Evolutionary conservation across 2,888 invertebrate genomes (phyloP).

Genomic region (Drosophila mimetica): DNA sequence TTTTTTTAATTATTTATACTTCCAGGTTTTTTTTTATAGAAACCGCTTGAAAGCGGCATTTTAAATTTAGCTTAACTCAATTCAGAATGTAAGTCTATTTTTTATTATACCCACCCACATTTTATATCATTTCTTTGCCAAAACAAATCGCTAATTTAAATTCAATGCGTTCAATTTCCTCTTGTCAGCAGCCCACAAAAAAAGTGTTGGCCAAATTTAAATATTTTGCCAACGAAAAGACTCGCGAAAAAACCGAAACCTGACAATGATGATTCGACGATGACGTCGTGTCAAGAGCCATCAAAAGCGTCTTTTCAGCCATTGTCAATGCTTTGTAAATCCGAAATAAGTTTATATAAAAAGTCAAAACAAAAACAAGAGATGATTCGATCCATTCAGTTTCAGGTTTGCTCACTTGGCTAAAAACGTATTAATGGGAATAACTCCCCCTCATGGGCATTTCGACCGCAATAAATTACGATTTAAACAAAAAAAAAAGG

Average conservation of each 20-base stretch:
- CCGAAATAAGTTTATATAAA: constrained; percentile 34
- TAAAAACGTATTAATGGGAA: constrained; percentile 50
- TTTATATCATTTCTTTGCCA: background rate
- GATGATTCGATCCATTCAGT: constrained; percentile 25
- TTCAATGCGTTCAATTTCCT: constrained; percentile 36
- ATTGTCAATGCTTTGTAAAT: constrained; percentile 39
- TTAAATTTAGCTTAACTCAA: background rate
- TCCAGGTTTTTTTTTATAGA: background rate
- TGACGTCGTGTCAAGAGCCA: constrained; percentile 38
- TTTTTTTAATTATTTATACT: no score
- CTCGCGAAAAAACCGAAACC: constrained; percentile 5
- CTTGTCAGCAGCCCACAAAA: constrained; percentile 34
- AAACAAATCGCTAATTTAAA: constrained; percentile 15
- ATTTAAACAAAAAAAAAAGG: constrained; percentile 34
- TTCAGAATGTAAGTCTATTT: background rate
- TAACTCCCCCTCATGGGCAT: constrained; percentile 46
- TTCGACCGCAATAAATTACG: constrained; percentile 65
- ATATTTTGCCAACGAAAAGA: constrained; percentile 18
- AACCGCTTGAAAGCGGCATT: background rate
- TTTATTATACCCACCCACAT: background rate
- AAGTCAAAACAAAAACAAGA: constrained; percentile 13
- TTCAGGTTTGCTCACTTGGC: constrained; percentile 38
- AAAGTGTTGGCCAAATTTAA: constrained; percentile 22
- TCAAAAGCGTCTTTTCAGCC: constrained; percentile 29
- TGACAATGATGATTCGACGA: constrained; percentile 21